Percentiles rank a stretch among this genome's conserved stretches.
Evolutionary conservation across 92 coral and sea anemone genomes (phyloP).

Genomic region (Plumapathes pennacea): DNA sequence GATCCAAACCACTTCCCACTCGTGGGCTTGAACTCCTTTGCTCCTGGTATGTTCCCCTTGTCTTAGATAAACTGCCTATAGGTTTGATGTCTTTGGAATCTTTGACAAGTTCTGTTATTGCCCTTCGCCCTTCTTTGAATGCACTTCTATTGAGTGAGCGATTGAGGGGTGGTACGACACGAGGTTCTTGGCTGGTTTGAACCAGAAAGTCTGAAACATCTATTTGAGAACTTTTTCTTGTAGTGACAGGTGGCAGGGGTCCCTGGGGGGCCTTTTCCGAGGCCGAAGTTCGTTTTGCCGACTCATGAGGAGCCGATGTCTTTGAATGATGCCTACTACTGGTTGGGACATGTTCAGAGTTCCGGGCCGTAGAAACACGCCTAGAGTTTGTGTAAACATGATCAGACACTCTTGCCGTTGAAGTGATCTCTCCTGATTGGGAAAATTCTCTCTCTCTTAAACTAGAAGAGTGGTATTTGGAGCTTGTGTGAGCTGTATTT

Average conservation of each 20-base stretch:
- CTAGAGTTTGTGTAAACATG: no score
- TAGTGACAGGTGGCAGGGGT: constrained; percentile 88
- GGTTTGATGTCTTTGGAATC: constrained; percentile 91
- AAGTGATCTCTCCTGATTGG: no score
- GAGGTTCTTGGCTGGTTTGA: constrained; percentile 74
- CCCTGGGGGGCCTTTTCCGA: constrained; percentile 68
- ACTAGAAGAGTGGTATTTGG: no score
- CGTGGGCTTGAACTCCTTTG: constrained; percentile 63
- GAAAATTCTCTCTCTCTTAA: no score
- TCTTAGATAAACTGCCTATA: constrained; percentile 81
- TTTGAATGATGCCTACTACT: no score
- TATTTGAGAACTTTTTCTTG: constrained; percentile 82
- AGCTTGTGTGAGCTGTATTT: no score
- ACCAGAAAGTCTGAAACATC: constrained; percentile 95
- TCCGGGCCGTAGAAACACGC: no score
- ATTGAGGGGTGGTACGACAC: constrained; percentile 56
- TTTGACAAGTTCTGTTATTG: constrained; percentile 76
- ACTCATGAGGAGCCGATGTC: no score
- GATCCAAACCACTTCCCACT: constrained; percentile 46
- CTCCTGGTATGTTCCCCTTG: constrained; percentile 55
- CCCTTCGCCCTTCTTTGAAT: constrained; percentile 69
- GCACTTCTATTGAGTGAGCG: constrained; percentile 81
- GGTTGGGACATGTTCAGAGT: no score
- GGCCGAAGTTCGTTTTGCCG: no score
- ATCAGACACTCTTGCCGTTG: no score